Conservation (phyloP, 2,113 vertebrate species). For the Python bivittatus region DNA sequence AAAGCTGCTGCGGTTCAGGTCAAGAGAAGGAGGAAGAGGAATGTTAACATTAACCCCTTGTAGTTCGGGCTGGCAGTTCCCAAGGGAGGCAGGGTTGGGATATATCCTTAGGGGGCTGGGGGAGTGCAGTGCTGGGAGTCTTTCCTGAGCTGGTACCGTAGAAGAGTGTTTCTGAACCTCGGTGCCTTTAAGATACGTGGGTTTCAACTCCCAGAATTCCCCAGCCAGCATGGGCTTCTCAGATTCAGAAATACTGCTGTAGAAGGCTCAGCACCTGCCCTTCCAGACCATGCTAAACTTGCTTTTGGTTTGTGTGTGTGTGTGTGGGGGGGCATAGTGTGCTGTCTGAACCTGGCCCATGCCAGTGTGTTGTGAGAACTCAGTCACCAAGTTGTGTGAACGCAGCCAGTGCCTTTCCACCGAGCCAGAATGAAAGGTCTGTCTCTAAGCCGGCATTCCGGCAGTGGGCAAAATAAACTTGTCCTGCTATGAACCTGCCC, state of each 20-base stretch:
- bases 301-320: background rate
- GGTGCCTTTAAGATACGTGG: too few species aligned
- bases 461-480: background rate
- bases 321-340: too few species aligned
- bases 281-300: background rate
- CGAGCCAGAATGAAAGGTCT: background rate
- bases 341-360: background rate
- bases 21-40: slow-evolving; percentile 63
- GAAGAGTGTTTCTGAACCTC: too few species aligned
- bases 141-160: background rate
- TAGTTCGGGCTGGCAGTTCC: slow-evolving; percentile 33
- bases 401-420: background rate
- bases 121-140: background rate
- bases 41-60: slow-evolving; percentile 62
- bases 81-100: background rate
- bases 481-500: background rate
- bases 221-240: too few species aligned
- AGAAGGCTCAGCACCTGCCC: background rate
- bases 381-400: background rate
- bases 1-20: slow-evolving; percentile 56
- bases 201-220: too few species aligned
- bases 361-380: background rate
- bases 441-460: background rate
- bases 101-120: background rate
- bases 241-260: background rate